These are phyloP conservation scores for Macquaria australasica DNA, from an alignment of 2,113 vertebrate species.

Conservation along the genomic window DNA sequence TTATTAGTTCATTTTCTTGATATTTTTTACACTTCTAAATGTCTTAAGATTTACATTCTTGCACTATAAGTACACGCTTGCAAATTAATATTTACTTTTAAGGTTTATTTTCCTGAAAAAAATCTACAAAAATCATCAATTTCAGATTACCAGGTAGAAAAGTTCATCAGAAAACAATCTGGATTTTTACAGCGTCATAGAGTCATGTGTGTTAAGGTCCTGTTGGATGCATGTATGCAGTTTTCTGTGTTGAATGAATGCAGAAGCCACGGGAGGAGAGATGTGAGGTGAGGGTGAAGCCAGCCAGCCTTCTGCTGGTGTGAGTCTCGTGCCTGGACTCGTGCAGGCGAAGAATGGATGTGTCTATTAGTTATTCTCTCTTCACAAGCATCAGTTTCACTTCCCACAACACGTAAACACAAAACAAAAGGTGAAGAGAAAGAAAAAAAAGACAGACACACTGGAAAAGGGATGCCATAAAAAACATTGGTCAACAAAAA, in stretches of 20 bases:
- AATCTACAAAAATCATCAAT: background rate
- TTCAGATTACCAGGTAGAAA: background rate
- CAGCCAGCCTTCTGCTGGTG: background rate
- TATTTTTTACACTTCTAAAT: background rate
- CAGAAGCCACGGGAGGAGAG: background rate
- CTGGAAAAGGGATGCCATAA: background rate
- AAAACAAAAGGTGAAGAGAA: background rate
- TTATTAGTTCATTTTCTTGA: background rate
- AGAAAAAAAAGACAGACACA: background rate
- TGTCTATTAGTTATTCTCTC: conserved; percentile 5
- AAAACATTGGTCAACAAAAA: background rate
- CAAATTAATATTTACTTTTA: background rate
- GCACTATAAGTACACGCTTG: background rate
- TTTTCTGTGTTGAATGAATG: conserved; percentile 3
- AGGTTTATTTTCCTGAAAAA: background rate
- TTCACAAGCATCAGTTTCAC: background rate
- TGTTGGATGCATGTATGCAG: background rate
- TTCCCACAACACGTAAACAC: background rate
- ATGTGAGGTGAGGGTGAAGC: background rate
- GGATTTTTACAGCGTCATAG: background rate
- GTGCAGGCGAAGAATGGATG: too few relatives aligned
- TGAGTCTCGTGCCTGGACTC: too few relatives aligned
- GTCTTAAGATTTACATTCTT: background rate
- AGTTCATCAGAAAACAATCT: background rate
- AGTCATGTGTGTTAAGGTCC: background rate